A percentile compares a stretch with the other conserved stretches of the same genome.
phyloP scores from a whole-genome alignment of 2,797 vertebrate genomes.

The Danio tinwini region DNA sequence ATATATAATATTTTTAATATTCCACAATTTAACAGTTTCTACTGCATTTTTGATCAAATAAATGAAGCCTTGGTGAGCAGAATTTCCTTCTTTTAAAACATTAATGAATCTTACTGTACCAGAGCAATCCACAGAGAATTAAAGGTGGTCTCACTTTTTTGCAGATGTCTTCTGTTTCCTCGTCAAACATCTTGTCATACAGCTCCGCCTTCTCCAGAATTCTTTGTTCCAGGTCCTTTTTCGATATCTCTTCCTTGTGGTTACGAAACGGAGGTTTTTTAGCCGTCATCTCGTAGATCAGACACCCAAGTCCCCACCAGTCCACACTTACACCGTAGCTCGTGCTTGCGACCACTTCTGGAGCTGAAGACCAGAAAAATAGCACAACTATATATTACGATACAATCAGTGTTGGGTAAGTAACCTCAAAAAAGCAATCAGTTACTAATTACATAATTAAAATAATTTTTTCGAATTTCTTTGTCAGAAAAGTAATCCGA shows the following conservation, averaged over 20 bases:
- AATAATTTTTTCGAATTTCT: too few relatives aligned
- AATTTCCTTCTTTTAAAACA: too few relatives aligned
- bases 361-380: constrained; percentile 71
- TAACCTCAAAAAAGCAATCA: too few relatives aligned
- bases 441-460: too few relatives aligned
- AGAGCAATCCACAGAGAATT: not conserved
- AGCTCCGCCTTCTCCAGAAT: constrained; percentile 69
- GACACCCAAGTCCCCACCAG: constrained; percentile 90
- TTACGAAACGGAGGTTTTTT: constrained; percentile 76
- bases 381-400: too few relatives aligned
- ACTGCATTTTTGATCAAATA: too few relatives aligned
- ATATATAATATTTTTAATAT: too few relatives aligned
- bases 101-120: too few relatives aligned
- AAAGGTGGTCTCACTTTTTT: constrained; percentile 68
- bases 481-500: too few relatives aligned
- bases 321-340: constrained; percentile 77
- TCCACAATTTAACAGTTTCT: too few relatives aligned
- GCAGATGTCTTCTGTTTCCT: constrained; percentile 74
- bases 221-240: constrained; percentile 79
- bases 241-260: constrained; percentile 71
- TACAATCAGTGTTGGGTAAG: too few relatives aligned
- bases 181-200: constrained; percentile 73
- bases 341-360: constrained; percentile 80
- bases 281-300: constrained; percentile 86
- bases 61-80: too few relatives aligned